phyloP scores from a whole-genome alignment of 2,113 vertebrate genomes.

The Condylura cristata region DNA sequence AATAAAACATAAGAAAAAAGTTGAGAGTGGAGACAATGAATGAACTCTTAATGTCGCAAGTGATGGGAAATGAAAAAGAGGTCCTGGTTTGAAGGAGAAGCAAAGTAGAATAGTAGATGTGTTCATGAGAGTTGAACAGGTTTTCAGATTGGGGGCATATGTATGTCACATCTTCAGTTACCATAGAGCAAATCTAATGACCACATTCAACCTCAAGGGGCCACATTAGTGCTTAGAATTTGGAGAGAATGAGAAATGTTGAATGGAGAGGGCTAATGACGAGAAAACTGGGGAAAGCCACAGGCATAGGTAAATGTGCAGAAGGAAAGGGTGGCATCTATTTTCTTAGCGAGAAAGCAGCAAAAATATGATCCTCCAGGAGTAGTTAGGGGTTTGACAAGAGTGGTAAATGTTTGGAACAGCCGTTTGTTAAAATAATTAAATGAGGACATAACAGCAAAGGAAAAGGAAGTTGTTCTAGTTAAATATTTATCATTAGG shows the following conservation, averaged over 20 bases:
- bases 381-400: slow-evolving; percentile 50
- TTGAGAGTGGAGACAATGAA: neutral
- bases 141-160: neutral
- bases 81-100: neutral
- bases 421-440: slow-evolving; percentile 78
- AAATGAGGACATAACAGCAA: slow-evolving; percentile 55
- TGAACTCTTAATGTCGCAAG: rapidly evolving
- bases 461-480: slow-evolving; percentile 68
- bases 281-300: neutral
- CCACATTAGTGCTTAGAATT: neutral
- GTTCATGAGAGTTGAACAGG: neutral
- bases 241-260: neutral
- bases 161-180: neutral
- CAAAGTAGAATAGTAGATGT: neutral
- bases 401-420: slow-evolving; percentile 57
- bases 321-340: neutral
- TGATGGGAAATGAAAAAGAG: neutral
- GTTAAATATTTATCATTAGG: slow-evolving; percentile 78
- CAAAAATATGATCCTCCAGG: neutral
- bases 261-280: neutral
- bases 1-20: neutral
- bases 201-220: neutral
- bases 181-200: neutral
- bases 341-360: neutral
- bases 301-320: neutral